A percentile compares a stretch with the other conserved stretches of the same genome.
These are phyloP conservation scores for Amblyopsis rosae DNA, from an alignment of 2,113 vertebrate genomes.

Conservation along the genomic window DNA sequence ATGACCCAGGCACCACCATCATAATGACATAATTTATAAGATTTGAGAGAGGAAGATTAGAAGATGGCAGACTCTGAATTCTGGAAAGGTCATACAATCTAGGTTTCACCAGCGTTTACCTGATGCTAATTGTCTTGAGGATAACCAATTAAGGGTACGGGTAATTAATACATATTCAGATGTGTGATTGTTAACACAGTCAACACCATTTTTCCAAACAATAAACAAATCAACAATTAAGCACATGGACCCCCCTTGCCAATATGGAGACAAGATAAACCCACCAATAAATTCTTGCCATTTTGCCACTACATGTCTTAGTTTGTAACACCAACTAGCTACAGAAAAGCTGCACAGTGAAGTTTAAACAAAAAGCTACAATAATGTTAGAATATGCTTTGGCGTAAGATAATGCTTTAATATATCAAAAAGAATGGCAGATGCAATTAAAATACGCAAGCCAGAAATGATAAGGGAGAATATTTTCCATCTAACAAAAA, in stretches of 20 bases:
- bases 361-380: conserved; percentile 51
- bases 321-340: conserved; percentile 28
- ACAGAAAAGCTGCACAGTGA: conserved; percentile 54
- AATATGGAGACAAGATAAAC: conserved; percentile 13
- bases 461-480: background rate
- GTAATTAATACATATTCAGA: too few species aligned
- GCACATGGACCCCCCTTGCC: conserved; percentile 6
- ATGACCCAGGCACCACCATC: conserved; percentile 21
- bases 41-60: too few species aligned
- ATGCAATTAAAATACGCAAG: background rate
- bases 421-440: conserved; percentile 18
- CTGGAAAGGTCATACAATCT: too few species aligned
- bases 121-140: too few species aligned
- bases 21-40: too few species aligned
- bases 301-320: conserved; percentile 1
- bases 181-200: conserved; percentile 6
- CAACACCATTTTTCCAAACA: conserved; percentile 9
- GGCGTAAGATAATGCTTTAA: conserved; percentile 45
- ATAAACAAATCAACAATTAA: conserved; percentile 7
- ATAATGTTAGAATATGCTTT: conserved; percentile 70
- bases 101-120: too few species aligned
- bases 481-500: background rate
- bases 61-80: too few species aligned
- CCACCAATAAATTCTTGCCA: background rate
- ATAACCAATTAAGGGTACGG: too few species aligned